Conservation (phyloP, 2,888 invertebrate species). For the Poecilus cupreus region DNA sequence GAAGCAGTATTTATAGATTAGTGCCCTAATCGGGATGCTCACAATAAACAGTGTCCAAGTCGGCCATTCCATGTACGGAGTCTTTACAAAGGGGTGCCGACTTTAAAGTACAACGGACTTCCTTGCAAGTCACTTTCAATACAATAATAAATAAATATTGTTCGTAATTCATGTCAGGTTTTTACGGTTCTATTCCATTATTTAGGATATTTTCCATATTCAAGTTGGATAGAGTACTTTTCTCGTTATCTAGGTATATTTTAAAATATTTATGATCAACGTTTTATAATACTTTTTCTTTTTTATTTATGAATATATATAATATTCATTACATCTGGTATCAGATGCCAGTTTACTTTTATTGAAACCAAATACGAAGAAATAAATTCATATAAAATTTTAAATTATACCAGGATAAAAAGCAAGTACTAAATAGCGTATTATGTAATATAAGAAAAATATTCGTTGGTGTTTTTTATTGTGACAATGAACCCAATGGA, state of each 20-base stretch:
- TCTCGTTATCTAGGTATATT: neutral
- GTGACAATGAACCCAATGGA: constrained; percentile 45
- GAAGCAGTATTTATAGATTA: constrained; percentile 58
- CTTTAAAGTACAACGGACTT: constrained; percentile 59
- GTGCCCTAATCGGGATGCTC: constrained; percentile 57
- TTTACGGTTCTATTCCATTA: constrained; percentile 57
- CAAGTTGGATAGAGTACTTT: constrained; percentile 15
- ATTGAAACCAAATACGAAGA: no score
- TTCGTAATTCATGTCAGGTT: constrained; percentile 59
- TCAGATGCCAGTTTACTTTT: no score
- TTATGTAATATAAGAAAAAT: constrained; percentile 40
- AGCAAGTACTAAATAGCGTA: constrained; percentile 36
- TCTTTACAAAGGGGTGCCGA: constrained; percentile 5
- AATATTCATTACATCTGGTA: neutral
- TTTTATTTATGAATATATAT: neutral
- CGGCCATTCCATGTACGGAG: neutral
- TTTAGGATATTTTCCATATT: constrained; percentile 58
- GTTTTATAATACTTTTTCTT: no score
- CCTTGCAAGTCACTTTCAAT: constrained; percentile 47
- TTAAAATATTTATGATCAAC: neutral
- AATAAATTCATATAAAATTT: neutral
- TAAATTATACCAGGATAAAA: constrained; percentile 22
- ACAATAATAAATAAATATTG: constrained; percentile 55
- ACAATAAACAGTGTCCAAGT: constrained; percentile 46
- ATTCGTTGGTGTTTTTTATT: constrained; percentile 52